phyloP scores from a whole-genome alignment of 2,113 vertebrate genomes.

The Oreotrochilus melanogaster region DNA sequence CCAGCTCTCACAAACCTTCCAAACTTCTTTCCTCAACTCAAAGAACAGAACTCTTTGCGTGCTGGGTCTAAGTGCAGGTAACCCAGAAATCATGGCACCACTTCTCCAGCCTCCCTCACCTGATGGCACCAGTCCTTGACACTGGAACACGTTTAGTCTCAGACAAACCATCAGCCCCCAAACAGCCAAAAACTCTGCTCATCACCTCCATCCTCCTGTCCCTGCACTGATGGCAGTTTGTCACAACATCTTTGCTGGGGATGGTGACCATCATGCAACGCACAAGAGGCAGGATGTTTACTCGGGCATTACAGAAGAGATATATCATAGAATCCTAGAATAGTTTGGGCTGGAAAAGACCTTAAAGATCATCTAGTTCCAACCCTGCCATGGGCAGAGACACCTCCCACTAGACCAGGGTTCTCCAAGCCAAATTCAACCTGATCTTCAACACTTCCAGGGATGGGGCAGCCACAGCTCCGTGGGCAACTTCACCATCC shows the following conservation, averaged over 20 bases:
- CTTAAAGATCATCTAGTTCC: too few species aligned
- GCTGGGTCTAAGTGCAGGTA: background rate
- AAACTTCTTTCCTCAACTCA: background rate
- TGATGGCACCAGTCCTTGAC: background rate
- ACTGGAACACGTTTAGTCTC: background rate
- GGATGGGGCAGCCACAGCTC: too few species aligned
- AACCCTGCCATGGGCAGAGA: too few species aligned
- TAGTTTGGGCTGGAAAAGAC: too few species aligned
- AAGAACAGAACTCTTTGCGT: accelerated
- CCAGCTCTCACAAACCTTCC: background rate
- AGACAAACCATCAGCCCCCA: background rate
- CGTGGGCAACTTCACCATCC: too few species aligned
- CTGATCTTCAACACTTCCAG: too few species aligned
- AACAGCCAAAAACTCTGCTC: background rate
- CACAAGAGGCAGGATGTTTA: slow-evolving; percentile 62
- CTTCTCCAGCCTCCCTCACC: background rate
- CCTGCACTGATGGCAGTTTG: background rate
- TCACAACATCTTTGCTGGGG: background rate
- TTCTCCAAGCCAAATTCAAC: too few species aligned
- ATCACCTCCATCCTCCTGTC: background rate
- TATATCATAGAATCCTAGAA: background rate
- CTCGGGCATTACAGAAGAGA: slow-evolving; percentile 70
- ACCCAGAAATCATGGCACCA: background rate
- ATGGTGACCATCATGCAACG: background rate
- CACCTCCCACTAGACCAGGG: too few species aligned